These are phyloP conservation scores for Corbicula japonica DNA, from an alignment of 2,888 invertebrate genomes.

Conservation along the genomic window DNA sequence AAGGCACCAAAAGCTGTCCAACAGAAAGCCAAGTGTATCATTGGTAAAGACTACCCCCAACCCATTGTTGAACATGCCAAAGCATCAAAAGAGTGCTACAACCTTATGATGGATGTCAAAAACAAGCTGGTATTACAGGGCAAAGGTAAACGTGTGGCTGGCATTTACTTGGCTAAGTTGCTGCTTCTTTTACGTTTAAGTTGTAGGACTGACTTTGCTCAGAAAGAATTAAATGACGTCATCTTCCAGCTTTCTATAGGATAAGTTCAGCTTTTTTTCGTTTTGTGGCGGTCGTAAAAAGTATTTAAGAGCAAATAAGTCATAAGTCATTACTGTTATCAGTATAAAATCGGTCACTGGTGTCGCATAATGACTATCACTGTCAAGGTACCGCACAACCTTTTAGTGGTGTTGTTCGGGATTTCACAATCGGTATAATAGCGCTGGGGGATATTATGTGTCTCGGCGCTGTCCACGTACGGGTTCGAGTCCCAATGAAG, in stretches of 20 bases:
- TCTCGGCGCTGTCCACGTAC: too few relatives aligned
- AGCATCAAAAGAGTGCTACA: constrained; percentile 73
- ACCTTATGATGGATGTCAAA: constrained; percentile 84
- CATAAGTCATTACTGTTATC: neutral
- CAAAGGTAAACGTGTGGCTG: constrained; percentile 29
- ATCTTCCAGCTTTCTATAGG: neutral
- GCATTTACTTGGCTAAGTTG: too few relatives aligned
- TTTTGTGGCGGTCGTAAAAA: neutral
- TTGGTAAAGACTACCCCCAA: constrained; percentile 82
- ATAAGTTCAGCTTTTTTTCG: neutral
- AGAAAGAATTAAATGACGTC: neutral
- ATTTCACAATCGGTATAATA: too few relatives aligned
- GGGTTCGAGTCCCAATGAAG: too few relatives aligned
- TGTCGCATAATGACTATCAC: too few relatives aligned
- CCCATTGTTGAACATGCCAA: constrained; percentile 82
- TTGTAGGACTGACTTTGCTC: neutral
- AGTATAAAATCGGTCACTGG: too few relatives aligned
- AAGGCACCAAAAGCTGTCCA: constrained; percentile 82
- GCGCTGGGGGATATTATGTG: too few relatives aligned
- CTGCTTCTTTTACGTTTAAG: neutral
- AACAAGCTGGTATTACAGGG: constrained; percentile 43
- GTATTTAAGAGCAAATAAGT: neutral
- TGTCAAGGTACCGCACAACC: too few relatives aligned
- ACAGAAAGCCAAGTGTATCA: constrained; percentile 77
- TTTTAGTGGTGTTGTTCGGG: too few relatives aligned